phyloP scores from a whole-genome alignment of 2,113 vertebrate species.

The Labeo catla region DNA sequence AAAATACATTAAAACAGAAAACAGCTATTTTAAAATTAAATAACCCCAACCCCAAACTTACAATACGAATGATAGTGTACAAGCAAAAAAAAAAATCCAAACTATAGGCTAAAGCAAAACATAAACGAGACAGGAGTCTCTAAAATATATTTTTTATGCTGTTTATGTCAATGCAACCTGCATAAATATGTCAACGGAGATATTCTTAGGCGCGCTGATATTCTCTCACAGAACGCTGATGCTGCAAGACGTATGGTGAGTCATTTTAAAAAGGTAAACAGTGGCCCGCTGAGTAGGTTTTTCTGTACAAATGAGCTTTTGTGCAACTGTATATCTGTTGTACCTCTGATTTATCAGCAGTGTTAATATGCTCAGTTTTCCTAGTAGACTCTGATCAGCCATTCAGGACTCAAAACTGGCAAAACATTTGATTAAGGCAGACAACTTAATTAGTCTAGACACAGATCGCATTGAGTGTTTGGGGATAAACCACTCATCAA shows the following conservation, averaged over 20 bases:
- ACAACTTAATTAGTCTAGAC: constrained; percentile 28
- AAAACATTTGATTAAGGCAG: constrained; percentile 33
- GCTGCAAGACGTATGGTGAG: background rate
- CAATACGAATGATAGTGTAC: background rate
- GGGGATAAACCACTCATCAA: constrained; percentile 32
- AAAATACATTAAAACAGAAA: background rate
- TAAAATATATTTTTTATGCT: background rate
- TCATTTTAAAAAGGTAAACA: constrained; percentile 4
- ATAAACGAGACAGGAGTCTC: background rate
- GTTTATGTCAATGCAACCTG: background rate
- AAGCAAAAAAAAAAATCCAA: background rate
- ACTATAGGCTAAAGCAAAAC: background rate
- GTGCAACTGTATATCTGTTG: background rate
- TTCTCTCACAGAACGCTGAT: background rate
- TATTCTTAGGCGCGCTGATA: background rate
- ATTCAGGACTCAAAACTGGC: constrained; percentile 12
- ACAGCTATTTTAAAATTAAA: background rate
- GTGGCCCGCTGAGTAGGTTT: background rate
- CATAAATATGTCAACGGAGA: background rate
- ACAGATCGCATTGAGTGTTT: background rate
- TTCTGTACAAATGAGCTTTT: background rate
- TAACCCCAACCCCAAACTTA: background rate
- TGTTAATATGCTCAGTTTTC: constrained; percentile 7
- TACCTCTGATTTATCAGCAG: constrained; percentile 18
- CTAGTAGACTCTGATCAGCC: background rate